Conservation (phyloP, 1,140 invertebrate species). For the Littorina saxatilis region DNA sequence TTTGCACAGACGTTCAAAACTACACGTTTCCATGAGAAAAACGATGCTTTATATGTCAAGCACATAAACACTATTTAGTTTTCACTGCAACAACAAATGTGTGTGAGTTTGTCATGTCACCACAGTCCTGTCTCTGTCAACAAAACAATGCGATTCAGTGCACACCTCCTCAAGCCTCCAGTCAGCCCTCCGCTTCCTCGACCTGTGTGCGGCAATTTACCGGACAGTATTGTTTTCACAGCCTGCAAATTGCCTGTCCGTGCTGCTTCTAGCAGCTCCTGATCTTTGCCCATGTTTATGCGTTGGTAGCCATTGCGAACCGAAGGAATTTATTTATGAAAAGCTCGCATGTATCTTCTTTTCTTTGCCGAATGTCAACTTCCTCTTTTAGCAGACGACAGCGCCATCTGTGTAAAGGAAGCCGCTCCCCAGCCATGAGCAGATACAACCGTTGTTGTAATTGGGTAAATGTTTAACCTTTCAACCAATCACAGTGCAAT, state of each 20-base stretch:
- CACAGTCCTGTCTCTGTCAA: too few relatives aligned
- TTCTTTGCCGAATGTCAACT: slow-evolving; percentile 30
- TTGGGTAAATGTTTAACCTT: slow-evolving; percentile 35
- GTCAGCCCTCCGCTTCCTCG: slow-evolving; percentile 44
- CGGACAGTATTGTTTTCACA: slow-evolving; percentile 93
- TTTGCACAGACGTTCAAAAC: too few relatives aligned
- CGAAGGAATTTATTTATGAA: not conserved
- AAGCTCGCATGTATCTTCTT: not conserved
- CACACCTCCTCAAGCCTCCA: slow-evolving; percentile 41
- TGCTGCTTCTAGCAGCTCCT: slow-evolving; percentile 96
- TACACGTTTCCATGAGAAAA: too few relatives aligned
- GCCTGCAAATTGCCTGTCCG: slow-evolving; percentile 91
- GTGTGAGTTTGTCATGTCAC: too few relatives aligned
- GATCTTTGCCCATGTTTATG: slow-evolving; percentile 90
- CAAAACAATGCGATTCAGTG: too few relatives aligned
- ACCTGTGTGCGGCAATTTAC: slow-evolving; percentile 76
- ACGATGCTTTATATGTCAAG: too few relatives aligned
- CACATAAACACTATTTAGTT: too few relatives aligned
- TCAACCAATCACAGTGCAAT: slow-evolving; percentile 36
- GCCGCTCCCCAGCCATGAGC: not conserved
- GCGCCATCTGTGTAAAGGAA: slow-evolving; percentile 50
- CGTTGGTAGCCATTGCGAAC: slow-evolving; percentile 21
- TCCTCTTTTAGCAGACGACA: slow-evolving; percentile 31
- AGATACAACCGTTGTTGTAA: slow-evolving; percentile 13
- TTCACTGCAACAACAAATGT: too few relatives aligned